Base-by-base conservation (phyloP, 2,113 vertebrate species). In the Progne subis region DNA sequence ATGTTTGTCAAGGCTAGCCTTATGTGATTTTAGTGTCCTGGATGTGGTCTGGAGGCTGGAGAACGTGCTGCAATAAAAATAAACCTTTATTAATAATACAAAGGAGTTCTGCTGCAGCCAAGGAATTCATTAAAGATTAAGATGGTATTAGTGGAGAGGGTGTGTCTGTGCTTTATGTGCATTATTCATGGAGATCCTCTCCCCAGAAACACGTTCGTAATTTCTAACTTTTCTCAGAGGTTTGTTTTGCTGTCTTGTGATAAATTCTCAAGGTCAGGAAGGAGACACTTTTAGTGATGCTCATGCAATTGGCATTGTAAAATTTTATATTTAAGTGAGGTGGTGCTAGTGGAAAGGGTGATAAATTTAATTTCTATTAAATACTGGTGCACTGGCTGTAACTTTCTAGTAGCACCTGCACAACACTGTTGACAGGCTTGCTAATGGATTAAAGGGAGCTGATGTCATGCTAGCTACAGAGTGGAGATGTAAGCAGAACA, bases 331-430 rank as follows among this genome's bases (percentile, higher is more conserved):
- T 46, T 72, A 21, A 68, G 32, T 49, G 37, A 82, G 50, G 32
- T 89, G 23, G 31, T 94, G 60, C 46, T 79, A 32, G 41, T 71
- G 37, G 41, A 72, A 77, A 71, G 68, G 71, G 53, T 96, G 59
- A 88, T 93, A 93, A 71, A 90, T 89, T 90, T 83, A 59, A 91
- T 94, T 91, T 81, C 68, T 65, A 2, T 74, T 84, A 86, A 52
- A 55, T 78, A 47, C 9, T 0, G 4, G 39, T 91, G 34, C 52
- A n/a, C 76, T 67, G 43, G 64, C 47, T 78, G 1, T 83, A 63
- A 74, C 55, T 43, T 18, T 75, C 59, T 63, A 55, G 78, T 34
- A 79, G 39, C 61, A 82, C 60, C 56, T 47, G 39, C 41, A 80
- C 23, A 50, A 37, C 31, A 3, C 29, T 70, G 23, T 37, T 86